Base-by-base conservation (phyloP, 2,888 invertebrate genomes). In the Leucoma salicis region DNA sequence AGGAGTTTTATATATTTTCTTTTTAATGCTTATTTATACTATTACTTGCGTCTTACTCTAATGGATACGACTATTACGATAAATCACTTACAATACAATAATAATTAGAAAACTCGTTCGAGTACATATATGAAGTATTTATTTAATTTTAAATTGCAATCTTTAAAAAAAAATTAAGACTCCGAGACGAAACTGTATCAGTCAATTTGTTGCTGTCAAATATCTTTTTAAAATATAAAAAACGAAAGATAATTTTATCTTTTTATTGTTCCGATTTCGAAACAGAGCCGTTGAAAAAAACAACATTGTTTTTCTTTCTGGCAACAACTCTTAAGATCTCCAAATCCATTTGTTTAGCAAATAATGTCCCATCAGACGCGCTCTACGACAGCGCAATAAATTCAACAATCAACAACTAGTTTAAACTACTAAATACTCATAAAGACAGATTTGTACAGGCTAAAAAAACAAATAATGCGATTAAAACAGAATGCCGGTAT, bases 371-470 rank as follows among this genome's bases (percentile, higher is more conserved):
- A 12, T 13, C 11, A 8, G 27, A 28, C 13, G 27, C 4, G 6
- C 27, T 38, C 31, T 6, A 31, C 32, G 45, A 41, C 31, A 36
- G 10, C 33, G 25, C 36, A 41, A 36, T 40, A 49, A 42, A 52
- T 45, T 36, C 39, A 15, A 29, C 21, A 34, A 41, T 49, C 24
- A 40, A 40, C 39, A 34, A 28, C 35, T 38, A 35, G 14, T 33
- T 32, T 44, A 31, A 41, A 37, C 28, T 44, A 36, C 39, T 21
- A 35, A 50, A 46, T 27, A 21, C 32, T 39, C 33, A 44, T 44
- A 42, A 56, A 55, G 42, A 40, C 31, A 42, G 39, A 57, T 48
- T 41, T 43, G 28, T 40, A 31, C 28, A 8, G 32, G 40, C 31
- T 42, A 35, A 33, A 44, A 41, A 31, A 39, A 39, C 27, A 24